Evolutionary conservation across 2,888 invertebrate genomes (phyloP), one percentile per base, ranked within the genome.

Genomic region (Lottia gigantea): DNA sequence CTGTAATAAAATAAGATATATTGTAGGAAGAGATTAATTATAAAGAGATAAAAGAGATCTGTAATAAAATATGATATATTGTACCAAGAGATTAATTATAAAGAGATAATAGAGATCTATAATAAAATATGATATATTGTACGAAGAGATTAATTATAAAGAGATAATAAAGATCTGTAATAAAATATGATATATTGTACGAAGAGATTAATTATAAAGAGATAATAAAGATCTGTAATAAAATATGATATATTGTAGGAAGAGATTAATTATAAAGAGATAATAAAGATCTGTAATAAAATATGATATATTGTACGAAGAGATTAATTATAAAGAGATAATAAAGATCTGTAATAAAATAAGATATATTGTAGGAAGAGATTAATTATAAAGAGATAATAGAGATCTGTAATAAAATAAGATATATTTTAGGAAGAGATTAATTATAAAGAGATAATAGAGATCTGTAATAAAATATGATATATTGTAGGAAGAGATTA

Each of bases 401-500:
- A 47, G 89, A 90, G 19, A 89, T 94, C 40, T 90, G 93, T 81
- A 90, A 94, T 86, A 89, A 92, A 87, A 92, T 94, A 23, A 90
- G 95, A 67, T 47, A 73, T 72, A 23, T 78, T 84, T 82, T 80
- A 82, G 19, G 74, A 77, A 40, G 66, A 71, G 55, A 83, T 81
- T 61, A 31, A 31, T 31, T 31, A 31, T 31, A 40, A 40, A 40
- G 40, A 40, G 40, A 40, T 40, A 8, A 40, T 8, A 40, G 40
- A 40, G 40, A 40, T 8, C 40, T 40, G 40, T 40, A 8, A 40
- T 8, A 40, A 40, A 40, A 40, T 40, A 40, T 8, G 40, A 67
- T 47, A 73, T 72, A 23, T 78, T 84, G 82, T 80, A 82, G 19
- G 74, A 77, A 40, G 66, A 71, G 55, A 83, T 81, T 61, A 31